These are phyloP conservation scores for Phengaris arion DNA, from an alignment of 2,888 invertebrate genomes.

Conservation along the genomic window DNA sequence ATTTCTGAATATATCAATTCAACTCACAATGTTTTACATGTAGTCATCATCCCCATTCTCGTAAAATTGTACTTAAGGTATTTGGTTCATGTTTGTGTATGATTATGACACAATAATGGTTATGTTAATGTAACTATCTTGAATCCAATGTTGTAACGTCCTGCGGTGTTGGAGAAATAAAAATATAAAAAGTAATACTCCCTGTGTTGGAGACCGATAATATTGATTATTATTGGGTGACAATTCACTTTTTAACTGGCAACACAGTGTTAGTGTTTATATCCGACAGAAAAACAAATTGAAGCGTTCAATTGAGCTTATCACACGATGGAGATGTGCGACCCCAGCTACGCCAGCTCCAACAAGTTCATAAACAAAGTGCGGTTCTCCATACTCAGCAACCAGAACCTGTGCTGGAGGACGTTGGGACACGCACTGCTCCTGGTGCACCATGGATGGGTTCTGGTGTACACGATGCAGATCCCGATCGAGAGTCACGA, in stretches of 20 bases:
- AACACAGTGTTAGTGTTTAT: slow-evolving; percentile 4
- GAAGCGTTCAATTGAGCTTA: background rate
- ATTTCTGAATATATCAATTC: too few relatives aligned
- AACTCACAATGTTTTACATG: too few relatives aligned
- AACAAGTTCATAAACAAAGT: background rate
- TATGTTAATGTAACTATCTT: too few relatives aligned
- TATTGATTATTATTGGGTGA: background rate
- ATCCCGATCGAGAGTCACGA: slow-evolving; percentile 5
- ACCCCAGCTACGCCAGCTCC: background rate
- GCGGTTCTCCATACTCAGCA: background rate
- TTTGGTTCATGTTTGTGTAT: too few relatives aligned
- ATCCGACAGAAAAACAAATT: background rate
- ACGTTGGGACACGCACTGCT: background rate
- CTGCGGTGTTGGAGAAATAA: too few relatives aligned
- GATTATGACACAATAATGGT: too few relatives aligned
- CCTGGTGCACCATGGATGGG: background rate
- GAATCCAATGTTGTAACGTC: too few relatives aligned
- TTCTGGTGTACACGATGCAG: background rate
- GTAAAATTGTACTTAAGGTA: too few relatives aligned
- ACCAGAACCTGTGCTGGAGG: slow-evolving; percentile 9
- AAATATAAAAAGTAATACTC: too few relatives aligned
- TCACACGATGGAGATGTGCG: background rate
- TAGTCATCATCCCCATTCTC: too few relatives aligned
- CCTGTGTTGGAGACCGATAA: background rate
- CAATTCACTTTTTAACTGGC: background rate